These are phyloP conservation scores for Enteromius viviparus DNA, from an alignment of 2,797 vertebrate species.

Conservation along the genomic window DNA sequence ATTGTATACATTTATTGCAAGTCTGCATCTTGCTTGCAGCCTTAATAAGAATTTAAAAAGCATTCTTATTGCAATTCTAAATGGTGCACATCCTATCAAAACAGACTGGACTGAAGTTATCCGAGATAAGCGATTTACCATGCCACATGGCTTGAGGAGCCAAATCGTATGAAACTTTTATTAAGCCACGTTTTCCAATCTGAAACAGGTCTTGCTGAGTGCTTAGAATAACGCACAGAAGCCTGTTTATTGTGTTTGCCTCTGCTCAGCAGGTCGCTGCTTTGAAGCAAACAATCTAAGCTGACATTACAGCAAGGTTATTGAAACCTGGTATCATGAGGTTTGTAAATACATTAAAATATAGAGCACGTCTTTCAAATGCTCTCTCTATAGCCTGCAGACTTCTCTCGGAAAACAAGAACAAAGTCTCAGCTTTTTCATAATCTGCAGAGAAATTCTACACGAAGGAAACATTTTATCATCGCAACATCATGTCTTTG, in stretches of 20 bases:
- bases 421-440: slow-evolving; percentile 11
- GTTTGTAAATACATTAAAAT: slow-evolving; percentile 30
- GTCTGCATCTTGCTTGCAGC: background rate
- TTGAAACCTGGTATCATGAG: slow-evolving; percentile 34
- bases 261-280: slow-evolving; percentile 14
- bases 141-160: background rate
- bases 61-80: background rate
- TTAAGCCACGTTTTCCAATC: slow-evolving; percentile 14
- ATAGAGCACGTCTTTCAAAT: slow-evolving; percentile 24
- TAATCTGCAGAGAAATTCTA: slow-evolving; percentile 25
- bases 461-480: slow-evolving; percentile 17
- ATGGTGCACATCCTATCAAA: background rate
- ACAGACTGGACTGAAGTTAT: background rate
- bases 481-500: slow-evolving; percentile 16
- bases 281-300: slow-evolving; percentile 48
- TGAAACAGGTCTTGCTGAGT: slow-evolving; percentile 16
- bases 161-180: slow-evolving; percentile 6
- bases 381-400: slow-evolving; percentile 21
- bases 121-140: background rate
- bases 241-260: slow-evolving; percentile 43
- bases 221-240: slow-evolving; percentile 20
- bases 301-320: slow-evolving; percentile 44
- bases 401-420: slow-evolving; percentile 19
- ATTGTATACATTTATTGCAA: background rate
- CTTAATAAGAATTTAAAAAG: background rate